A percentile compares a stretch with the other conserved stretches of the same genome.
These are phyloP conservation scores for Propsilocerus akamusi DNA, from an alignment of 1,140 invertebrate genomes.

Conservation along the genomic window DNA sequence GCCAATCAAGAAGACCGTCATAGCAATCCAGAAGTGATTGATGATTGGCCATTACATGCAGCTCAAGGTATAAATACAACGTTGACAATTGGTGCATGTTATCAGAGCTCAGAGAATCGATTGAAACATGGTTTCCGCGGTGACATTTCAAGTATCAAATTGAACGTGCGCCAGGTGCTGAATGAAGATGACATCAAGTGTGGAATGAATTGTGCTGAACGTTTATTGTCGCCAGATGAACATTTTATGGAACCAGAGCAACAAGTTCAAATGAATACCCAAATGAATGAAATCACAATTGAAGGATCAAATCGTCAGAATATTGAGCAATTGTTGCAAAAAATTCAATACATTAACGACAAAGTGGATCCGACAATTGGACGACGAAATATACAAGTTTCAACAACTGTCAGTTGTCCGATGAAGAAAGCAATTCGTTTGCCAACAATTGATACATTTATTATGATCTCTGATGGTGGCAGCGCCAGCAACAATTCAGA, in stretches of 20 bases:
- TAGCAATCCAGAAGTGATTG: conserved; percentile 84
- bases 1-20: conserved; percentile 42
- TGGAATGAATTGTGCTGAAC: conserved; percentile 20
- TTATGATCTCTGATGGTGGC: conserved; percentile 16
- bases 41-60: conserved; percentile 98
- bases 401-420: conserved; percentile 48
- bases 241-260: conserved; percentile 9
- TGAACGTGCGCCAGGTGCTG: conserved; percentile 12
- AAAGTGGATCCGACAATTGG: conserved; percentile 84
- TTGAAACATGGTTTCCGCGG: conserved; percentile 22
- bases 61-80: conserved; percentile 87
- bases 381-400: conserved; percentile 65
- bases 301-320: conserved; percentile 79
- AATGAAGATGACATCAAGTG: conserved; percentile 18
- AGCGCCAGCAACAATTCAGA: conserved; percentile 9
- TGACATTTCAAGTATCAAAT: conserved; percentile 21
- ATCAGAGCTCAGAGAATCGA: conserved; percentile 56
- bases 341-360: conserved; percentile 80
- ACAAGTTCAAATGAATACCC: conserved; percentile 23
- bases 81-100: conserved; percentile 87
- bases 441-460: conserved; percentile 21
- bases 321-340: conserved; percentile 67
- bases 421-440: conserved; percentile 17
- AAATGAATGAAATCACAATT: conserved; percentile 78
- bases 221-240: conserved; percentile 14